phyloP scores from a whole-genome alignment of 2,888 invertebrate genomes.

The Papilio elwesi region DNA sequence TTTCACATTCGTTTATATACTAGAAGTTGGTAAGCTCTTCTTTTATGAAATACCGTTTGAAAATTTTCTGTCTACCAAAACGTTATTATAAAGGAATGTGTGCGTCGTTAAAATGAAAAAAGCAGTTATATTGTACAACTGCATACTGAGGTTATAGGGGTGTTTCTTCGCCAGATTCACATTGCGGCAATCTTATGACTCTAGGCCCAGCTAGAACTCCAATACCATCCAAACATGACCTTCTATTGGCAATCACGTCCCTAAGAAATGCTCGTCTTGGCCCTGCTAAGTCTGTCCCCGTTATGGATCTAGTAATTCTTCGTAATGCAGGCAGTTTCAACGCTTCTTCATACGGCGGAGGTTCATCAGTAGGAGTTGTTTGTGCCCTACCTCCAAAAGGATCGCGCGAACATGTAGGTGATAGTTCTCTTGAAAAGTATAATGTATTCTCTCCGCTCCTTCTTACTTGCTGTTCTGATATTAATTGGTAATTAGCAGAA shows the following conservation, averaged over 20 bases:
- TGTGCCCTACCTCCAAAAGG: conserved; percentile 84
- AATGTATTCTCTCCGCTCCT: conserved; percentile 62
- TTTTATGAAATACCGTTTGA: conserved; percentile 38
- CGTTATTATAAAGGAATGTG: conserved; percentile 9
- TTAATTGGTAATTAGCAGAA: conserved; percentile 66
- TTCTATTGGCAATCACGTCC: conserved; percentile 77
- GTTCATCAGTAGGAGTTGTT: conserved; percentile 83
- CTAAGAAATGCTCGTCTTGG: conserved; percentile 79
- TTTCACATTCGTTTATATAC: conserved; percentile 44
- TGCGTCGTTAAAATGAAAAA: neutral
- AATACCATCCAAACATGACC: conserved; percentile 78
- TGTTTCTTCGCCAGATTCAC: conserved; percentile 75
- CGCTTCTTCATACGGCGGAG: conserved; percentile 87
- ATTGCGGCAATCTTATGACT: conserved; percentile 72
- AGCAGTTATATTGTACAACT: neutral
- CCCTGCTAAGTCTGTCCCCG: conserved; percentile 82
- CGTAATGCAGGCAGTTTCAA: conserved; percentile 84
- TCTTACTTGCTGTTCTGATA: conserved; percentile 64
- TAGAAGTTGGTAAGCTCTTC: conserved; percentile 62
- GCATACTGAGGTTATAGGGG: conserved; percentile 65
- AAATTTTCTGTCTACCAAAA: conserved; percentile 15
- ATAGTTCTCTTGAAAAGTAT: conserved; percentile 74
- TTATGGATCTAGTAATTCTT: conserved; percentile 84
- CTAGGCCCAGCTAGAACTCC: conserved; percentile 75
- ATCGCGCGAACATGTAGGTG: conserved; percentile 84